phyloP scores from a whole-genome alignment of 2,888 invertebrate genomes.

The Drosophila kuntzei region DNA sequence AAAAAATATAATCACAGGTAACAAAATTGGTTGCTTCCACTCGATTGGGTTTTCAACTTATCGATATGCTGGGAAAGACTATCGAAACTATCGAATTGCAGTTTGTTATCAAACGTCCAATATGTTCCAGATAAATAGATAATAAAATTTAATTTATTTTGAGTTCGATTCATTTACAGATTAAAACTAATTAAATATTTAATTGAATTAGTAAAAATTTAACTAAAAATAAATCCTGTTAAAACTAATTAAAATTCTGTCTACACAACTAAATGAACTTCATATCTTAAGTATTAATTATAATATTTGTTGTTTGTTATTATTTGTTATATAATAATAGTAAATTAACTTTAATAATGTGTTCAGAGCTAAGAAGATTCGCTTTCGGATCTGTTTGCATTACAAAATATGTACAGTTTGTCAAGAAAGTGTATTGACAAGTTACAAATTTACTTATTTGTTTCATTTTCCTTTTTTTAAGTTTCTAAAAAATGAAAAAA shows the following conservation, averaged over 20 bases:
- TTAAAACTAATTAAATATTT: background rate
- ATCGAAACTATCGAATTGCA: conserved; percentile 6
- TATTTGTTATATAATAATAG: background rate
- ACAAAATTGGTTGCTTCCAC: background rate
- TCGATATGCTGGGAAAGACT: background rate
- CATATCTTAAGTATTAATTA: background rate
- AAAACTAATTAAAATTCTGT: background rate
- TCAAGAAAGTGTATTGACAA: background rate
- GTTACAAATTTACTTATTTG: background rate
- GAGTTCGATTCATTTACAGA: too few species aligned
- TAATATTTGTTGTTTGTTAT: too few species aligned
- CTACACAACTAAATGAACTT: background rate
- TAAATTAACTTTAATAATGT: background rate
- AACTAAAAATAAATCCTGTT: background rate
- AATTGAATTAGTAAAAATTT: background rate
- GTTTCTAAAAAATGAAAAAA: too few species aligned
- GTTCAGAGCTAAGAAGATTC: background rate
- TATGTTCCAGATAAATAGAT: background rate
- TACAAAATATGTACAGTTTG: too few species aligned
- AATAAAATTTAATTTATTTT: background rate
- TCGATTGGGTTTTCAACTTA: background rate
- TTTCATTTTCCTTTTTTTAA: background rate
- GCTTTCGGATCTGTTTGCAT: too few species aligned
- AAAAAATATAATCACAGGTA: background rate
- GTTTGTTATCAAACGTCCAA: background rate